Evolutionary conservation across 2,797 vertebrate genomes (phyloP), one percentile per base, ranked within the genome.

Genomic region (Galagoides demidoff): DNA sequence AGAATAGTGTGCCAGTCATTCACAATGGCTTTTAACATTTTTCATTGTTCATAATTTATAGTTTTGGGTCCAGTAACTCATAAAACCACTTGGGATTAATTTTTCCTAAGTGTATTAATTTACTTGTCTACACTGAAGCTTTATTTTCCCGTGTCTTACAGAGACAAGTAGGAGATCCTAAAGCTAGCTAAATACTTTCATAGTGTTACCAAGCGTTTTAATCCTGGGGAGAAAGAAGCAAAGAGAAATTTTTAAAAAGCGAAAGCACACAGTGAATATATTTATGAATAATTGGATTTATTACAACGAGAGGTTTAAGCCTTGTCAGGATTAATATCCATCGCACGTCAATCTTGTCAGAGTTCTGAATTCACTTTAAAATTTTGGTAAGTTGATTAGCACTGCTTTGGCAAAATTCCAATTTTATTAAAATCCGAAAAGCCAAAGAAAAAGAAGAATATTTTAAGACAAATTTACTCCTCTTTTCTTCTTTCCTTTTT

Each of bases 41-140:
- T 22, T 85, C n/a, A 8, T 39, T 66, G 61, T 39, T 93, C 70
- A 20, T 64, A 94, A 93, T 94, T 84, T 89, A 89, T 43, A 76
- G 19, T 78, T 85, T 92, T 96, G 73, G 85, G 43, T 92, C 57
- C 73, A 78, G 16, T 91, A 79, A 94, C 39, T 92, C 94, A 82
- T 52, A 89, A 94, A 92, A 83, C 57, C 85, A 71, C 77, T 96
- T 95, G 73, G 52, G 49, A 93, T 92, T 97, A 94, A 85, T 77
- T 96, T 96, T 90, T 90, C 19, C 7, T 78, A 90, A 93, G 39
- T 92, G 76, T 81, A 91, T 94, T 97, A 94, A 96, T 96, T 96
- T 94, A 90, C 68, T 90, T 84, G 16, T 64, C 95, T 70, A 90
- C 19, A 88, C 11, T 84, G 9, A 95, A 96, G 70, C 79, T 89